Base-by-base conservation (phyloP, 2,797 vertebrate species). In the Huso huso region DNA sequence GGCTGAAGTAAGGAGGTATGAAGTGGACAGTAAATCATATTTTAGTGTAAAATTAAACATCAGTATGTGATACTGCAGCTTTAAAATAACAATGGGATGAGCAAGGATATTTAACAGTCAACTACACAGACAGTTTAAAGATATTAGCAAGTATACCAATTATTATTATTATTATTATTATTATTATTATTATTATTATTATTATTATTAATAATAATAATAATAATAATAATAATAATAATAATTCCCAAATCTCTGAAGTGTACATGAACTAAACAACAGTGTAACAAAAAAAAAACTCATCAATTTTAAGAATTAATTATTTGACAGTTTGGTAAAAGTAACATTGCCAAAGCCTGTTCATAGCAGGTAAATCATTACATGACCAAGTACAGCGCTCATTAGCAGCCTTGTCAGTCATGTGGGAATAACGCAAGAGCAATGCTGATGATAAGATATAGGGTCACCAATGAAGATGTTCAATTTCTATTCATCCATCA, bases 371-470 rank as follows among this genome's bases (percentile, higher is more conserved):
- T 82, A 77, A 81, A 75, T 81, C 74, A 78, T 78, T 78, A 79
- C 69, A 60, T 67, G 70, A 70, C 75, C 78, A 68, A 77, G 86
- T 87, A 86, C 84, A 74, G 76, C 75, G 77, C 85, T 92, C 85
- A 85, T 90, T 91, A 91, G 80, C 74, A 69, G 75, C 65, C 67
- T 80, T 90, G 87, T 90, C 87, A 89, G 79, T 90, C 87, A 85
- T 49, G 60, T 66, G 69, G 63, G 49, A 58, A 71, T 69, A 72
- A 68, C 72, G 75, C 74, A 71, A 75, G 81, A 80, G 82, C 76
- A 76, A 53, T 50, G 66, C 72, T 77, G 66, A 77, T 72, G 70
- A 76, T 71, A 75, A 8, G 0, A 72, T 64, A 15, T 67, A 68
- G 73, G 84, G 83, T 88, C 83, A 87, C 74, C 82, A 81, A 89